Evolutionary conservation across 2,797 vertebrate species (phyloP).

Genomic region (Delichon dasypus): DNA sequence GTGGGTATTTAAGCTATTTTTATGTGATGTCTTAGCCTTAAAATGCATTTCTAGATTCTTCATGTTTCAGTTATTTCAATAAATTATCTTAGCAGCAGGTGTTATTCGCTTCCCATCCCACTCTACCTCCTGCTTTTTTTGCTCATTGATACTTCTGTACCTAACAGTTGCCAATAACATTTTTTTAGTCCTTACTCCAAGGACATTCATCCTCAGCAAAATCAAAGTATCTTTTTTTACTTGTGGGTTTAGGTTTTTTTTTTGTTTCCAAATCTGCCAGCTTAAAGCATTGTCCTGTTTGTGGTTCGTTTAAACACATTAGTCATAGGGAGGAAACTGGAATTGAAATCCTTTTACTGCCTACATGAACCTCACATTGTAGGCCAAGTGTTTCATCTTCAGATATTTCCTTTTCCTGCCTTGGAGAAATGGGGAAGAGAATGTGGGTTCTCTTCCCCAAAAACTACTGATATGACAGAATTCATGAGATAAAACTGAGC

Average conservation of each 20-base stretch:
- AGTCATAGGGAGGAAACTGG: not conserved
- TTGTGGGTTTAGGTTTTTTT: not conserved
- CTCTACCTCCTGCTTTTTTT: not conserved
- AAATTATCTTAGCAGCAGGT: not conserved
- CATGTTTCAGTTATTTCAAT: constrained; percentile 5
- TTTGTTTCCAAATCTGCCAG: not conserved
- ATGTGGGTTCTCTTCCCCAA: not conserved
- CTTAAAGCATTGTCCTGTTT: constrained; percentile 3
- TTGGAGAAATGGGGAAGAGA: not conserved
- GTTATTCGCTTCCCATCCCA: not conserved
- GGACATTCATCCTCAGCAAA: not conserved
- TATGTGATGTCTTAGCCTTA: not conserved
- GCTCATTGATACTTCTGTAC: not conserved
- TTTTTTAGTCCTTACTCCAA: not conserved
- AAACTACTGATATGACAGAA: not conserved
- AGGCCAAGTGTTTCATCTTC: not conserved
- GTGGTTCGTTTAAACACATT: constrained; percentile 3
- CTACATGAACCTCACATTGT: not conserved
- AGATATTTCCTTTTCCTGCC: not conserved
- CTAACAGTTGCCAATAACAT: not conserved
- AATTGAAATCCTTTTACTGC: not conserved
- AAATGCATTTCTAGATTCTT: not conserved
- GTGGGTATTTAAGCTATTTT: not conserved
- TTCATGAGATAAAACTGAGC: not conserved
- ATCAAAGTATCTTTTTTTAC: not conserved